Evolutionary conservation across 1,140 invertebrate genomes (phyloP).

Genomic region (Sminthurides bifidus): DNA sequence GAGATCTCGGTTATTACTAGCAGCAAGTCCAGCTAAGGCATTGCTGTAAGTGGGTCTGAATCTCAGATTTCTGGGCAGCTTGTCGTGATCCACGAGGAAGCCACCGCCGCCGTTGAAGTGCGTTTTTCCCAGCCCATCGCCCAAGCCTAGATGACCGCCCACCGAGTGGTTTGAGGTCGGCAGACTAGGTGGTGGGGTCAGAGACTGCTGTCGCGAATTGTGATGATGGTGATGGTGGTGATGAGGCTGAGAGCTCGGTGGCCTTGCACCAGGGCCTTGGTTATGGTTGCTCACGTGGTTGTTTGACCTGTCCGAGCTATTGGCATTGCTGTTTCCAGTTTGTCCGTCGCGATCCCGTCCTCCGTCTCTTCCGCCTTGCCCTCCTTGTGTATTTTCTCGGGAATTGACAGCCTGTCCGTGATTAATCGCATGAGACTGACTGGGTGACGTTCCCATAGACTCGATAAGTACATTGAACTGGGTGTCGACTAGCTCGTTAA

Average conservation of each 20-base stretch:
- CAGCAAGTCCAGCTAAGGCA: slow-evolving; percentile 9
- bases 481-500: slow-evolving; percentile 22
- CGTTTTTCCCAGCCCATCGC: not conserved
- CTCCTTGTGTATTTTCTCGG: too few relatives aligned
- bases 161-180: not conserved
- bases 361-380: too few relatives aligned
- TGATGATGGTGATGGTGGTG: not conserved
- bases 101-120: slow-evolving; percentile 6
- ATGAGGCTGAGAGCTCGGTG: slow-evolving; percentile 13
- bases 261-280: not conserved
- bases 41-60: not conserved
- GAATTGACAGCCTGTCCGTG: not conserved
- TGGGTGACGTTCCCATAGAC: not conserved
- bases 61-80: slow-evolving; percentile 5
- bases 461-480: slow-evolving; percentile 22
- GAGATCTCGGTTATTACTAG: slow-evolving; percentile 41
- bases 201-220: not conserved
- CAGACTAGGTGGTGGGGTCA: not conserved
- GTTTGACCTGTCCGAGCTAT: not conserved
- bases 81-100: slow-evolving; percentile 1
- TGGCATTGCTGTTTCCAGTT: not conserved
- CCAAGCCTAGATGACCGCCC: too few relatives aligned
- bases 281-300: not conserved
- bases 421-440: not conserved
- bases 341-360: too few relatives aligned